Evolutionary conservation across 2,888 invertebrate genomes (phyloP).

Genomic region (Salticus scenicus): DNA sequence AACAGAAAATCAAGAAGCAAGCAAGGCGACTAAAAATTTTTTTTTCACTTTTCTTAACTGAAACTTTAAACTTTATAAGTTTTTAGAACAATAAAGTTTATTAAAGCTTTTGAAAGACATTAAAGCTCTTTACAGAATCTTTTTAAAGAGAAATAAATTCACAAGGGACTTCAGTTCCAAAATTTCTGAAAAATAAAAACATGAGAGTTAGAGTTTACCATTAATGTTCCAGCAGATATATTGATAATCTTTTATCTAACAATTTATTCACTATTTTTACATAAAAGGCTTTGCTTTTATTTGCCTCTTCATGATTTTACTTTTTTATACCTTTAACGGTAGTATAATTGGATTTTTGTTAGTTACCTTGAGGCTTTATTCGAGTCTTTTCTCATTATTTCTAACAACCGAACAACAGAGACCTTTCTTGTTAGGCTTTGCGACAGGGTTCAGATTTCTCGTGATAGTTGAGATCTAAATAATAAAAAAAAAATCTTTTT

Average conservation of each 20-base stretch:
- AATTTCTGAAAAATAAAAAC: no score
- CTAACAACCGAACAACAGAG: constrained; percentile 23
- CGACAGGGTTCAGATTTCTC: constrained; percentile 53
- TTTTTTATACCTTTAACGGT: constrained; percentile 34
- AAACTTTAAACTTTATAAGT: no score
- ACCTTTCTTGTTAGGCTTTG: constrained; percentile 33
- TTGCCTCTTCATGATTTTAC: constrained; percentile 37
- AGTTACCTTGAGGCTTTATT: constrained; percentile 61
- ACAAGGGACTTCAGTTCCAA: no score
- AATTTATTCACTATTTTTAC: constrained; percentile 56
- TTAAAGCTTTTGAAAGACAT: no score
- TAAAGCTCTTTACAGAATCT: no score
- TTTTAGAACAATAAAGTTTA: no score
- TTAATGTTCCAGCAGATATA: constrained; percentile 52
- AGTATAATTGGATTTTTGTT: constrained; percentile 59
- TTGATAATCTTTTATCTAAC: constrained; percentile 58
- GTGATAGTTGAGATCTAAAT: constrained; percentile 10
- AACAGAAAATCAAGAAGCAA: no score
- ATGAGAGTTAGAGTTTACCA: no score
- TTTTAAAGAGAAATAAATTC: no score
- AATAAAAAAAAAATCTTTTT: neutral
- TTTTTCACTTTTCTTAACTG: no score
- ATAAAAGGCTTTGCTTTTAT: constrained; percentile 59
- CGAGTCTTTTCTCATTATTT: constrained; percentile 56
- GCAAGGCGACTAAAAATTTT: no score